Percentiles rank a stretch among this genome's conserved stretches.
Conservation (phyloP, 2,113 vertebrate genomes). For the Tamias sibiricus region DNA sequence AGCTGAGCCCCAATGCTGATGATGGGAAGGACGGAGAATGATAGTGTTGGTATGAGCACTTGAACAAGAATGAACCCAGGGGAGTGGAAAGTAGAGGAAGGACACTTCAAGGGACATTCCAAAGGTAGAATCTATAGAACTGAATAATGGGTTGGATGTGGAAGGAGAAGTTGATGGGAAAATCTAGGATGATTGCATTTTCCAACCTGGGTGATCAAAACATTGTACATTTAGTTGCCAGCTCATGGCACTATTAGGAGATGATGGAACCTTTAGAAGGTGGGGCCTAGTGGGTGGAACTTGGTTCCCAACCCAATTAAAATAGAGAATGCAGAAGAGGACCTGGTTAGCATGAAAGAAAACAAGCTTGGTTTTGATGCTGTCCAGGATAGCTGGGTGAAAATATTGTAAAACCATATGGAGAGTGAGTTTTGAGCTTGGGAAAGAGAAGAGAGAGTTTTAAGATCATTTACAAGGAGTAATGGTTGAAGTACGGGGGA, state of each 20-base stretch:
- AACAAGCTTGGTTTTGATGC: neutral
- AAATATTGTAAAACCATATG: neutral
- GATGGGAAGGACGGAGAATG: neutral
- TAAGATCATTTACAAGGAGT: too few species aligned
- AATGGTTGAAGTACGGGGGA: neutral
- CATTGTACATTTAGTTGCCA: too few species aligned
- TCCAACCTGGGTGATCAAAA: neutral
- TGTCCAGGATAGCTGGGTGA: neutral
- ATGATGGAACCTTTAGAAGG: too few species aligned
- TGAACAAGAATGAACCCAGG: neutral
- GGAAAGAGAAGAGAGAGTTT: neutral
- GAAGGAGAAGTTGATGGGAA: neutral
- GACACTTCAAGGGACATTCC: neutral
- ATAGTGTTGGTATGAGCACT: fast-evolving
- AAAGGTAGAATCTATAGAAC: neutral
- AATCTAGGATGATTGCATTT: neutral
- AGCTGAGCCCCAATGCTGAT: too few species aligned
- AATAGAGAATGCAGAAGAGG: neutral
- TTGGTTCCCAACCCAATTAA: fast-evolving
- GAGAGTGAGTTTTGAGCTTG: neutral
- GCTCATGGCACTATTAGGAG: too few species aligned
- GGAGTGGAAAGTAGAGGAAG: neutral
- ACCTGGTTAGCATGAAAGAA: neutral
- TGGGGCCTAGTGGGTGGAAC: too few species aligned
- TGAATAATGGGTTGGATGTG: neutral